A percentile compares a stretch with the other conserved stretches of the same genome.
Evolutionary conservation across 2,797 vertebrate species (phyloP).

Genomic region (Chloroceryle inda): DNA sequence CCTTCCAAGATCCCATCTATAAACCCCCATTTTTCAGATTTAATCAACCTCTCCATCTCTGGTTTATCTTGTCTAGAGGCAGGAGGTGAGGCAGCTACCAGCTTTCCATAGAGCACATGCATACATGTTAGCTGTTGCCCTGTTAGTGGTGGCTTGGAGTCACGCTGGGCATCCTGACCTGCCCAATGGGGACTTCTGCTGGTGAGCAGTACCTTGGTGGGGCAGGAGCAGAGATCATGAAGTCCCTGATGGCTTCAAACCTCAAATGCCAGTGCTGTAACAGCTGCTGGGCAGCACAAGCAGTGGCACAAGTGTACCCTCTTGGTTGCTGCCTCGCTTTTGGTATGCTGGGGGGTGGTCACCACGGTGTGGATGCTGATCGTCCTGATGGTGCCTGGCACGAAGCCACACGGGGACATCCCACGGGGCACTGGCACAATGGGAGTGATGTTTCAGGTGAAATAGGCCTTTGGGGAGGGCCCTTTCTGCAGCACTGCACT

Average conservation of each 20-base stretch:
- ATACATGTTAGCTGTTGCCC: background rate
- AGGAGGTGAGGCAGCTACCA: background rate
- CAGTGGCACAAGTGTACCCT: accelerated
- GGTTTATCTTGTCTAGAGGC: background rate
- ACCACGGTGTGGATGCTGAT: accelerated
- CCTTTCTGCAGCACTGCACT: background rate
- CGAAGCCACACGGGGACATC: background rate
- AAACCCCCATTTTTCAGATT: background rate
- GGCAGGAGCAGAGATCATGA: background rate
- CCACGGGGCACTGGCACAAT: accelerated
- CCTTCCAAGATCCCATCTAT: background rate
- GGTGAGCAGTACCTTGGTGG: accelerated
- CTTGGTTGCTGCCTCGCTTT: background rate
- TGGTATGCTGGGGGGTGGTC: too few species aligned
- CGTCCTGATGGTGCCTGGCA: background rate
- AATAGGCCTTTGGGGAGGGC: background rate
- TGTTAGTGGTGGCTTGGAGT: background rate
- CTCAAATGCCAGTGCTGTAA: background rate
- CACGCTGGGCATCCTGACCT: background rate
- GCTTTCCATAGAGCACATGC: accelerated
- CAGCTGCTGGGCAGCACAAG: background rate
- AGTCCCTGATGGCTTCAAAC: background rate
- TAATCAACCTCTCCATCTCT: background rate
- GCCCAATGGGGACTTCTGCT: background rate
- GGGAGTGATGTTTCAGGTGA: background rate